These are phyloP conservation scores for Paratrypauchen microcephalus DNA, from an alignment of 2,797 vertebrate species.

Conservation along the genomic window DNA sequence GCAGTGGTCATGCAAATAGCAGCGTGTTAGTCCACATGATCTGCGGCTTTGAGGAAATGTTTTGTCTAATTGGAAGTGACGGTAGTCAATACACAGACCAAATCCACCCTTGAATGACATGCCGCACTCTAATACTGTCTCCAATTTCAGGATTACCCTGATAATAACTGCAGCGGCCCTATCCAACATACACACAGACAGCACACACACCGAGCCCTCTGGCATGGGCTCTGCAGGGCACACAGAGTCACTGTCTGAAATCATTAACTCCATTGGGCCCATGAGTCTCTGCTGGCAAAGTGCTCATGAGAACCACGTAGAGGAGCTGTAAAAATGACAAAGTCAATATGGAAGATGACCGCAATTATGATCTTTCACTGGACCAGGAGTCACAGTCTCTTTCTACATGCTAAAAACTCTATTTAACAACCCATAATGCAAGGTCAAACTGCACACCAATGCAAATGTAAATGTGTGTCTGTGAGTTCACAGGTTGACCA, in stretches of 20 bases:
- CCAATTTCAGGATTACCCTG: conserved; percentile 78
- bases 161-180: conserved; percentile 69
- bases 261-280: conserved; percentile 63
- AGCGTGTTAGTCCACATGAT: conserved; percentile 45
- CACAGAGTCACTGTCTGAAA: conserved; percentile 63
- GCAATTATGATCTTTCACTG: conserved; percentile 64
- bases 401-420: conserved; percentile 33
- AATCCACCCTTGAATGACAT: conserved; percentile 73
- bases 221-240: conserved; percentile 60
- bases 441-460: conserved; percentile 20
- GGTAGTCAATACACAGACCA: conserved; percentile 72
- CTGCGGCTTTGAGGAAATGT: conserved; percentile 67
- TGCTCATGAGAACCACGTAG: conserved; percentile 71
- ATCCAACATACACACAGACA: conserved; percentile 66
- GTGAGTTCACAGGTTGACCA: neutral
- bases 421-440: conserved; percentile 12
- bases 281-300: conserved; percentile 67
- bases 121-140: conserved; percentile 72
- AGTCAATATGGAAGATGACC: conserved; percentile 73
- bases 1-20: conserved; percentile 45
- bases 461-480: neutral
- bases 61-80: conserved; percentile 74
- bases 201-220: conserved; percentile 57
- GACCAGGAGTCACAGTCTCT: conserved; percentile 54
- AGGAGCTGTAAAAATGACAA: conserved; percentile 75